These are phyloP conservation scores for Madoqua kirkii DNA, from an alignment of 2,113 vertebrate genomes.

Conservation along the genomic window DNA sequence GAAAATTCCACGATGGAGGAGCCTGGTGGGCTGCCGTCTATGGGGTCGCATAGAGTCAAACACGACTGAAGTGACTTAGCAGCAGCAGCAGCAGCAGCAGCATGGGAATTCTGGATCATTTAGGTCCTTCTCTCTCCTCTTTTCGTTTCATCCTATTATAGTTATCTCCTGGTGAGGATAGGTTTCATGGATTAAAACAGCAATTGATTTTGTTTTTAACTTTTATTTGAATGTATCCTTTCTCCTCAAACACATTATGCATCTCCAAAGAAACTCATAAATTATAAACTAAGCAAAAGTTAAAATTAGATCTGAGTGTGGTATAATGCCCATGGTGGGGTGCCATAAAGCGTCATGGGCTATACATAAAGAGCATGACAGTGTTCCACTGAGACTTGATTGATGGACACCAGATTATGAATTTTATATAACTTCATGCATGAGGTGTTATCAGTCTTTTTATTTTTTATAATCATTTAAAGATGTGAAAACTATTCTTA, in stretches of 20 bases:
- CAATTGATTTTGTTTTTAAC: conserved; percentile 74
- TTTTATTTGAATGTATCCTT: conserved; percentile 77
- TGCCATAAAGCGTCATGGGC: neutral
- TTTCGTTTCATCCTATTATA: conserved; percentile 71
- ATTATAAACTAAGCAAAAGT: conserved; percentile 79
- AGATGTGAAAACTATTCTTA: neutral
- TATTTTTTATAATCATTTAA: neutral
- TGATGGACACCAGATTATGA: conserved; percentile 3
- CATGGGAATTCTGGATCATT: conserved; percentile 65
- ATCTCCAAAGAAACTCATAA: conserved; percentile 78
- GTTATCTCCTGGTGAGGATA: conserved; percentile 62
- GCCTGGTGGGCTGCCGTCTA: too few species aligned
- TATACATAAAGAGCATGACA: neutral
- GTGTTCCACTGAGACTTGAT: conserved; percentile 21
- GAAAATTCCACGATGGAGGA: too few species aligned
- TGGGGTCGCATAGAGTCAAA: too few species aligned
- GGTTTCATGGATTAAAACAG: conserved; percentile 75
- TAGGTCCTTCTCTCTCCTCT: conserved; percentile 7
- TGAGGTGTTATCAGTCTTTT: conserved; percentile 6
- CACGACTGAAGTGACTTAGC: too few species aligned
- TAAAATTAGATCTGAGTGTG: conserved; percentile 80
- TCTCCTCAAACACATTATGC: conserved; percentile 72
- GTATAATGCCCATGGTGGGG: conserved; percentile 72
- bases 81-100: too few species aligned
- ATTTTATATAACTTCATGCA: neutral